These are phyloP conservation scores for Choloepus hoffmanni DNA, from an alignment of 2,113 vertebrate genomes.

Conservation along the genomic window DNA sequence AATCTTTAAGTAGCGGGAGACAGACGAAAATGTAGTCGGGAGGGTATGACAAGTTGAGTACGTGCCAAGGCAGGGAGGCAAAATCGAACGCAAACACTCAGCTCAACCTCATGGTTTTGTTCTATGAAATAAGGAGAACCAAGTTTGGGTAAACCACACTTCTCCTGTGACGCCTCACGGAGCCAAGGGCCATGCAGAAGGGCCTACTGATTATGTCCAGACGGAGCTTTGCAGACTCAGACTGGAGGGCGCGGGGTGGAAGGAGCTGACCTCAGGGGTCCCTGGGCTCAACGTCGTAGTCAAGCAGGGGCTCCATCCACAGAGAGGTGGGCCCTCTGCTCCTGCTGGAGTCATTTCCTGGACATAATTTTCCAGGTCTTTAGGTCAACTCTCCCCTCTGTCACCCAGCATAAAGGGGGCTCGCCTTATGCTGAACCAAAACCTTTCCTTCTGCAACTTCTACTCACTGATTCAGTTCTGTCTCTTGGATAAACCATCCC, in stretches of 20 bases:
- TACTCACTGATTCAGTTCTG: no score
- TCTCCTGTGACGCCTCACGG: not conserved
- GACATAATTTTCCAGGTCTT: not conserved
- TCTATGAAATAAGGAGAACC: not conserved
- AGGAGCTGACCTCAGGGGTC: not conserved
- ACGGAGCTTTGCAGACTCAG: not conserved
- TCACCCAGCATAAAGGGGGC: not conserved
- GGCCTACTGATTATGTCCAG: fast-evolving
- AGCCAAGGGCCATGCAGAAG: not conserved
- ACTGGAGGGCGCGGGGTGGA: not conserved
- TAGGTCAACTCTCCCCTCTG: not conserved
- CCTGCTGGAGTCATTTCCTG: not conserved
- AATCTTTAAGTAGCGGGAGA: not conserved
- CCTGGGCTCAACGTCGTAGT: not conserved
- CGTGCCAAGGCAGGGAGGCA: not conserved
- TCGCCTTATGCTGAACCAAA: not conserved
- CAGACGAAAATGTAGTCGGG: not conserved
- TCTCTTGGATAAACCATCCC: not conserved
- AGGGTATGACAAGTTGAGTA: not conserved
- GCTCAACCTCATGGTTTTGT: not conserved
- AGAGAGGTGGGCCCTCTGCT: not conserved
- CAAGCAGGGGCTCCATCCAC: not conserved
- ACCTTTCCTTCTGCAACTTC: not conserved
- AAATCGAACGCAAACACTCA: not conserved
- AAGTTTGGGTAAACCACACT: not conserved